Conservation (phyloP, 1,140 invertebrate species). For the Tetramorium alpestre region DNA sequence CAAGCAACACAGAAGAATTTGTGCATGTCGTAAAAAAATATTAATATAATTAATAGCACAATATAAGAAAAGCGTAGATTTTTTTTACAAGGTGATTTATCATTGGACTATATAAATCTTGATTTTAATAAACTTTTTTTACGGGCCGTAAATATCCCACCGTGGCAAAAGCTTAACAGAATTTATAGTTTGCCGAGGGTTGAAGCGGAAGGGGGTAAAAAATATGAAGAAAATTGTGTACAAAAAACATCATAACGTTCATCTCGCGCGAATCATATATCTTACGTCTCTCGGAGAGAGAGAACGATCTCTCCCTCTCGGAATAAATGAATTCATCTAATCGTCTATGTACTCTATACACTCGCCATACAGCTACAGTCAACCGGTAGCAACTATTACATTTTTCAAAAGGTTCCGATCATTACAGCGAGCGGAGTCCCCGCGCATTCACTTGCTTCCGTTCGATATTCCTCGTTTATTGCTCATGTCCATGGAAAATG, state of each 20-base stretch:
- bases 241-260: slow-evolving; percentile 7
- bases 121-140: slow-evolving; percentile 36
- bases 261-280: not conserved
- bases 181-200: not conserved
- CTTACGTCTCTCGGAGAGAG: not conserved
- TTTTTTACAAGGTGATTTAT: not conserved
- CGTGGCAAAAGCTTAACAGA: not conserved
- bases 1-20: not conserved
- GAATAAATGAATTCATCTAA: slow-evolving; percentile 35
- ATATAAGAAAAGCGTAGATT: not conserved
- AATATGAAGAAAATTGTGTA: not conserved
- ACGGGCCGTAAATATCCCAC: not conserved
- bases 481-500: slow-evolving; percentile 54
- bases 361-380: not conserved
- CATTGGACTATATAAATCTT: not conserved
- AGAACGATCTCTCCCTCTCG: too few species aligned
- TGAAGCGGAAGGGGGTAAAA: not conserved
- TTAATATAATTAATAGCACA: not conserved
- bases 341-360: not conserved
- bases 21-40: not conserved
- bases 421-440: not conserved
- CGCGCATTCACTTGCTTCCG: not conserved
- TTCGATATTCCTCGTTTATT: slow-evolving; percentile 57
- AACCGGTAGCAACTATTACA: slow-evolving; percentile 20
- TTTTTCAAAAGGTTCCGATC: slow-evolving; percentile 42